Base-by-base conservation (phyloP, 2,888 invertebrate species). In the Alviniconcha strummeri region DNA sequence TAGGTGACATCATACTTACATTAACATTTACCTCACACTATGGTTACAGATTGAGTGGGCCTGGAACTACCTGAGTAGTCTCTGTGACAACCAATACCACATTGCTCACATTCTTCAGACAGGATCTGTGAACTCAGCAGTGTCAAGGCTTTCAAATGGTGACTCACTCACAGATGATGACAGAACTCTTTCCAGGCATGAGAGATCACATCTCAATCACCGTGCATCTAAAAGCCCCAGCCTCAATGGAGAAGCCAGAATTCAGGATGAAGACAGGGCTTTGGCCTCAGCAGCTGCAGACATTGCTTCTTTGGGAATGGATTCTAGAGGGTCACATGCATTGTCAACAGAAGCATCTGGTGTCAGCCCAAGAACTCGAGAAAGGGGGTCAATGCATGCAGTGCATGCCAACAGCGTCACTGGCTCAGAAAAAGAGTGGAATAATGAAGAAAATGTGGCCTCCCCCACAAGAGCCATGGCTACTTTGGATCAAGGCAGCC, bases 1-100 rank as follows among this genome's bases (percentile, higher is more conserved):
- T 36, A 36, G 36, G 36, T 36, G 36, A 36, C 36, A 36, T 36
- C 36, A 36, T 36, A 36, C 36, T 36, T 36, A 36, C 36, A 36
- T 36, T 36, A 36, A 36, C 36, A 36, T 36, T 36, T 36, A 36
- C 36, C 36, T 36, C 36, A 36, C 36, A 36, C 36, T 36, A 36
- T 36, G 36, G 36, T 88, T 86, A 77, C 87, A 88, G 81, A 81
- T 88, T 69, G 89, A 89, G 80, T 86, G 88, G 88, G 88, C 88
- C 1, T 85, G 86, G 87, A 85, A 86, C 57, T 87, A 86, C 80
- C 80, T 89, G 19, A 87, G 87, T 72, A 78, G 83, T 52, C 84
- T 86, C 57, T 78, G 85, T 78, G 86, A 86, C 64, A 86, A 87
- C 78, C 88, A 87, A 83, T 52, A 81, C 15, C 60, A 71, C 56